A percentile compares a stretch with the other conserved stretches of the same genome.
Evolutionary conservation across 2,888 invertebrate species (phyloP).

Genomic region (Tachystola acroxantha): DNA sequence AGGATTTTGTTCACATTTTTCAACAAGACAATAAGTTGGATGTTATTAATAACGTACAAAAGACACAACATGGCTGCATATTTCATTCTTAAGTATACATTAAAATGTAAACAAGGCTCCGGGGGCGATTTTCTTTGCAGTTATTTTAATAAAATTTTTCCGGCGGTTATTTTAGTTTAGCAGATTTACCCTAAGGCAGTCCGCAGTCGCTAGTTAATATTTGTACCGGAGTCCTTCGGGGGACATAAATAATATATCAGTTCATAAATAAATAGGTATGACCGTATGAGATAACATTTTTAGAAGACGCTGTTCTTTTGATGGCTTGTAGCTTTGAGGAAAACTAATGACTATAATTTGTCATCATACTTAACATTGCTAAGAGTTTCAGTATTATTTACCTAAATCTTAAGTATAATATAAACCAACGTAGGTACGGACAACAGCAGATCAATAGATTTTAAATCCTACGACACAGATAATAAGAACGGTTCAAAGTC

Average conservation of each 20-base stretch:
- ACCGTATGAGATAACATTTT: too few relatives aligned
- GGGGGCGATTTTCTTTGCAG: slow-evolving; percentile 40
- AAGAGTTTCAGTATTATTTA: too few relatives aligned
- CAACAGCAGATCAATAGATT: too few relatives aligned
- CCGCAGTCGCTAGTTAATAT: slow-evolving; percentile 3
- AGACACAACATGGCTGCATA: slow-evolving; percentile 39
- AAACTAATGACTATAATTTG: too few relatives aligned
- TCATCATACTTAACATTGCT: too few relatives aligned
- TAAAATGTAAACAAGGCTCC: slow-evolving; percentile 55
- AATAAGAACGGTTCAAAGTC: too few relatives aligned
- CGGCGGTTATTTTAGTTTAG: slow-evolving; percentile 17
- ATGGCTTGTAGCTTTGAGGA: too few relatives aligned
- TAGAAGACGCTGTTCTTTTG: too few relatives aligned
- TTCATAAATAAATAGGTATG: too few relatives aligned
- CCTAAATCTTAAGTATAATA: too few relatives aligned
- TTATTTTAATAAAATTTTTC: slow-evolving; percentile 48
- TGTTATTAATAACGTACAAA: slow-evolving; percentile 37
- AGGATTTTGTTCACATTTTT: slow-evolving; percentile 20
- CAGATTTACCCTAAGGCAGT: slow-evolving; percentile 2
- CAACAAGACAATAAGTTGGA: slow-evolving; percentile 31
- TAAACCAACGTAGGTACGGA: too few relatives aligned
- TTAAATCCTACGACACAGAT: too few relatives aligned
- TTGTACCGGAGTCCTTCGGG: background rate
- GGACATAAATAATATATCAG: background rate
- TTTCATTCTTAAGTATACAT: slow-evolving; percentile 55